Percentiles rank a stretch among this genome's conserved stretches.
Evolutionary conservation across 2,888 invertebrate genomes (phyloP).

Genomic region (Thera britannica): DNA sequence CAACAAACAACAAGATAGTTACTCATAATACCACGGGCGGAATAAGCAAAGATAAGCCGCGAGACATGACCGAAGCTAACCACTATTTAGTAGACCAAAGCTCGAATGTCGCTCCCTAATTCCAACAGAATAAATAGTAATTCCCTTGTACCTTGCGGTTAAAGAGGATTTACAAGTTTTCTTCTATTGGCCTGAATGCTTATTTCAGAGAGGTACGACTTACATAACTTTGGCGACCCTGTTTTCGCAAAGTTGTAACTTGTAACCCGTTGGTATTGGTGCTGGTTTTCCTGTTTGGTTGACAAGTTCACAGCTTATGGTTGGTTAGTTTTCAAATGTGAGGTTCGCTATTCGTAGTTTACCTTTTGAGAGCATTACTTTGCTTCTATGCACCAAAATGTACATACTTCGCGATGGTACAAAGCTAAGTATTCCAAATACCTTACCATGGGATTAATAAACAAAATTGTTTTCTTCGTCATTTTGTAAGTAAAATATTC

Average conservation of each 20-base stretch:
- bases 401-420: too few species aligned
- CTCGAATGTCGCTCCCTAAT: conserved; percentile 53
- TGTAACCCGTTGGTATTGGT: conserved; percentile 64
- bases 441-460: background rate
- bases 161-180: conserved; percentile 77
- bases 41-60: conserved; percentile 30
- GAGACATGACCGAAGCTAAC: conserved; percentile 41
- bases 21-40: conserved; percentile 25
- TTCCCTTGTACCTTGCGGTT: conserved; percentile 66
- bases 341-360: conserved; percentile 15
- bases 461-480: background rate
- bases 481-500: conserved; percentile 2
- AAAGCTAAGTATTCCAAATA: too few species aligned
- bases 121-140: conserved; percentile 39
- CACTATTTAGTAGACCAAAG: conserved; percentile 58
- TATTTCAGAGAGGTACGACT: conserved; percentile 62
- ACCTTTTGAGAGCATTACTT: conserved; percentile 22
- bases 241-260: conserved; percentile 63
- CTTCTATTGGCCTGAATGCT: conserved; percentile 73
- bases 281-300: conserved; percentile 56
- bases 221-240: conserved; percentile 58
- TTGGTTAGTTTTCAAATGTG: conserved; percentile 35
- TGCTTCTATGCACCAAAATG: background rate
- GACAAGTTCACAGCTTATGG: conserved; percentile 41
- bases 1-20: conserved; percentile 19